Evolutionary conservation across 2,797 vertebrate species (phyloP).

Genomic region (Limnodromus scolopaceus): DNA sequence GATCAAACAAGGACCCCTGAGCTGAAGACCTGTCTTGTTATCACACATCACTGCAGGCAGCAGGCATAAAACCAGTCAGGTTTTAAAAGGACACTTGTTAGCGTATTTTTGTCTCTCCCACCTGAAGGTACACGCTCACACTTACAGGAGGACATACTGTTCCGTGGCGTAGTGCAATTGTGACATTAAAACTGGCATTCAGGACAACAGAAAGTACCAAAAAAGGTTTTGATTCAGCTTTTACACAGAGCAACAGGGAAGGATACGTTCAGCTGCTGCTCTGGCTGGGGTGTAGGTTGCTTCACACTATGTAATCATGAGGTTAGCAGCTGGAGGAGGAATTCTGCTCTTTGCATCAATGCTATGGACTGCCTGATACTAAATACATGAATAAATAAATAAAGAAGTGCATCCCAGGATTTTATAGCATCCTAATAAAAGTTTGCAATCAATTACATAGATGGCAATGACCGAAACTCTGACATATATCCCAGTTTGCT

Average conservation of each 20-base stretch:
- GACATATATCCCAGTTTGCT: not conserved
- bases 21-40: not conserved
- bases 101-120: not conserved
- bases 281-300: not conserved
- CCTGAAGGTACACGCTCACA: not conserved
- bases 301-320: not conserved
- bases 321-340: not conserved
- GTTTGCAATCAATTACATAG: not conserved
- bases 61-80: not conserved
- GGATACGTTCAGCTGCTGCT: not conserved
- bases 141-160: not conserved
- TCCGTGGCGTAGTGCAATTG: not conserved
- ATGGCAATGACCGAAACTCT: not conserved
- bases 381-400: not conserved
- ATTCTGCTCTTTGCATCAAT: not conserved
- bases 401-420: fast-evolving
- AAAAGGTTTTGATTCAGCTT: not conserved
- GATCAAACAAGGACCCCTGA: slow-evolving; percentile 15
- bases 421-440: not conserved
- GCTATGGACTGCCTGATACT: not conserved
- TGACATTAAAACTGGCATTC: not conserved
- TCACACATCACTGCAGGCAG: not conserved
- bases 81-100: not conserved
- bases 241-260: not conserved
- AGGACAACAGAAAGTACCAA: not conserved